A percentile compares a stretch with the other conserved stretches of the same genome.
These are phyloP conservation scores for Pristionchus arcanus DNA, from an alignment of 2,888 invertebrate genomes.

Conservation along the genomic window DNA sequence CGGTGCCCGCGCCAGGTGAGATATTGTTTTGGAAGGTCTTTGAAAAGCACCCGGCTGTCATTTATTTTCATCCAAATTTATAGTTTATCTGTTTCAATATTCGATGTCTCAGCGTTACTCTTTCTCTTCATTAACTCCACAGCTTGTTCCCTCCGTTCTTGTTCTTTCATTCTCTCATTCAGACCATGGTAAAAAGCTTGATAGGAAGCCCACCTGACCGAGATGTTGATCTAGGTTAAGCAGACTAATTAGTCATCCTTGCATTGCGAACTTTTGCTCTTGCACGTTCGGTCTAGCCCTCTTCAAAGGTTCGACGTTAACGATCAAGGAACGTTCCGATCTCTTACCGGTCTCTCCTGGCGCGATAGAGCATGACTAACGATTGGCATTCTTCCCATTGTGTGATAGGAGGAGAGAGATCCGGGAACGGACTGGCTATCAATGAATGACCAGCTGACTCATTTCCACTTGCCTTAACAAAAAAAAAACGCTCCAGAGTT, in stretches of 20 bases:
- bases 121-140: no score
- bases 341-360: neutral
- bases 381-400: constrained; percentile 17
- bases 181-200: neutral
- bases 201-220: constrained; percentile 8
- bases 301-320: neutral
- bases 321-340: neutral
- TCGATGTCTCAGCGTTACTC: no score
- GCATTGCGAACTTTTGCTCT: neutral
- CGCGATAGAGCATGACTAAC: constrained; percentile 23
- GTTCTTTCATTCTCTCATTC: neutral
- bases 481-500: neutral
- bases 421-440: constrained; percentile 41
- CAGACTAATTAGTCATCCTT: constrained; percentile 9
- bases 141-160: neutral
- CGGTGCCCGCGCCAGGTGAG: constrained; percentile 75
- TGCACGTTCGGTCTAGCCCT: neutral
- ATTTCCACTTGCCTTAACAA: neutral
- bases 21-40: no score
- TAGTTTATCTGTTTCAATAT: no score
- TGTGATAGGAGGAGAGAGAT: constrained; percentile 31
- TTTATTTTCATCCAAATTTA: no score
- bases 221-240: constrained; percentile 31
- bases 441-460: constrained; percentile 15
- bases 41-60: no score